Evolutionary conservation across 2,113 vertebrate genomes (phyloP), one percentile per base, ranked within the genome.

Genomic region (Callionymus lyra): DNA sequence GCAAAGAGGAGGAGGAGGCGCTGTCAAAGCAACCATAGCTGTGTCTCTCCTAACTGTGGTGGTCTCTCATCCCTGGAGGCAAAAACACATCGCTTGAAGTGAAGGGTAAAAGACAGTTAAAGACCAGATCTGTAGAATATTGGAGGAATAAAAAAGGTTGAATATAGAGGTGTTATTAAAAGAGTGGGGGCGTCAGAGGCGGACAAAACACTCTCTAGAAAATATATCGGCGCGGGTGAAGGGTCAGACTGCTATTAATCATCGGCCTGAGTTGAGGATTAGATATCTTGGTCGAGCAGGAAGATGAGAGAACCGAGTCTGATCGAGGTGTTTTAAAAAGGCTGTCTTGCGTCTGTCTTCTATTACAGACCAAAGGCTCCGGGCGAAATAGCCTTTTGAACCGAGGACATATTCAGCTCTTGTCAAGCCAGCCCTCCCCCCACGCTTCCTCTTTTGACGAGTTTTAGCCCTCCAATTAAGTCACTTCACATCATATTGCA

Each of bases 201-300:
- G 63, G 55, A 35, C 58, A 65, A 58, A 76, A 71, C 50, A 70
- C 53, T 42, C 65, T 61, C 31, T 2, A 15, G 59, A 68, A 65
- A 73, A 84, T 82, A 79, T 74, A 68, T 69, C 63, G 33, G 50
- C 42, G 31, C 55, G 72, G 79, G 78, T 84, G 60, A 78, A 63
- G 49, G 83, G 84, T 85, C 82, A 71, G 55, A 50, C 46, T 21
- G 62, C 82, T 70, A 84, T 85, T 85, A 81, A 85, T 86, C 84
- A 85, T 38, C n/a, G 44, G 51, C 51, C 59, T 21, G 50, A 66
- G 68, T 57, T 53, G 51, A 64, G 80, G 73, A 84, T 84, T 83
- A 85, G 80, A 80, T 84, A 60, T 75, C 77, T 59, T 10, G 33
- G 59, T 67, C 53, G 54, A 52, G 59, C 9, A 31, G 64, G 54